These are phyloP conservation scores for Leptopterna dolabrata DNA, from an alignment of 2,888 invertebrate genomes.

Conservation along the genomic window DNA sequence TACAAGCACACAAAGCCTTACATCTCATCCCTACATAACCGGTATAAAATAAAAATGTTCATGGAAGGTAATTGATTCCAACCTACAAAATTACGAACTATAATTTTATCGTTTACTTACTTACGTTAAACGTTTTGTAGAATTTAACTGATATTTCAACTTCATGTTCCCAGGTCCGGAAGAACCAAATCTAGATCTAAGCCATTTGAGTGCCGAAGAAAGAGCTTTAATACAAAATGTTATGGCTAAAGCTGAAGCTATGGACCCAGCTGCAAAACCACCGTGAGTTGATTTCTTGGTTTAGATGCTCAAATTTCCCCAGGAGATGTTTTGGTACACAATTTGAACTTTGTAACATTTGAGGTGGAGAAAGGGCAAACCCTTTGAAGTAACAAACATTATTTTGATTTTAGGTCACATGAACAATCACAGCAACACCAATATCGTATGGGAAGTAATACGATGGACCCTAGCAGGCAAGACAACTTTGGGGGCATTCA, in stretches of 20 bases:
- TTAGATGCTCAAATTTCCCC: background rate
- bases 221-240: constrained; percentile 73
- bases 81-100: background rate
- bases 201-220: constrained; percentile 73
- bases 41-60: constrained; percentile 7
- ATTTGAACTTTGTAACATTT: too few species aligned
- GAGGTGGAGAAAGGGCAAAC: too few species aligned
- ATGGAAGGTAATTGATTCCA: background rate
- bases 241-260: constrained; percentile 73
- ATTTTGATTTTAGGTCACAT: background rate
- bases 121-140: background rate
- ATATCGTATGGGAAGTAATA: constrained; percentile 17
- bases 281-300: constrained; percentile 48
- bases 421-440: constrained; percentile 29
- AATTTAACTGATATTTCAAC: background rate
- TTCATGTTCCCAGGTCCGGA: constrained; percentile 54
- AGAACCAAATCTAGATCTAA: constrained; percentile 70
- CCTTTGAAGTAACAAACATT: too few species aligned
- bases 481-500: constrained; percentile 36
- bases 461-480: constrained; percentile 34
- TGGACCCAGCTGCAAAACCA: constrained; percentile 64
- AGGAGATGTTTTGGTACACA: too few species aligned
- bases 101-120: background rate
- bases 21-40: background rate
- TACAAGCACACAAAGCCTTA: background rate